Conservation (phyloP, 2,797 vertebrate species). For the Halcyon chelicuti region DNA sequence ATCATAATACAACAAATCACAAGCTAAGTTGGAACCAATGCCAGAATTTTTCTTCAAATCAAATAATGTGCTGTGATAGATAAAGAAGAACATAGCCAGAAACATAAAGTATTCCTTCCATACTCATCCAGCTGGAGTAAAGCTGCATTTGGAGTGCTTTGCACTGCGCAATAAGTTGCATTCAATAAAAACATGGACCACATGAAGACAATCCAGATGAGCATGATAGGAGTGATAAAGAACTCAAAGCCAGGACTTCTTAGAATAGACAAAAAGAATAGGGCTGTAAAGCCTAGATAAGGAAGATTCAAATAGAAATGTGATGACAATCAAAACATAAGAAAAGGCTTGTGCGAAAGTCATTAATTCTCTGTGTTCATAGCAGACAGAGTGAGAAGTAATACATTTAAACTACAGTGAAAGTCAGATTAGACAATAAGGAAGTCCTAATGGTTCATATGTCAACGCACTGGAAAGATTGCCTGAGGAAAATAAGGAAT, state of each 20-base stretch:
- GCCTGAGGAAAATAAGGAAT: background rate
- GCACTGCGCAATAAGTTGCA: background rate
- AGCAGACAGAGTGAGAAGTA: background rate
- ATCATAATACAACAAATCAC: background rate
- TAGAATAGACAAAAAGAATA: background rate
- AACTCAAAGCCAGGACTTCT: background rate
- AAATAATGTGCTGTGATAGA: background rate
- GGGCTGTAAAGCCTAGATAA: background rate
- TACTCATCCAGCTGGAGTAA: background rate
- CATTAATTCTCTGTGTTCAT: background rate
- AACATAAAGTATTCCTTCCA: background rate
- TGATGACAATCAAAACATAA: background rate
- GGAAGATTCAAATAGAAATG: background rate
- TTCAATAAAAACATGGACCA: background rate
- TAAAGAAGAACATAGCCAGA: background rate
- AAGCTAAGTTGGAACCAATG: background rate
- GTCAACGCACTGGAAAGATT: background rate
- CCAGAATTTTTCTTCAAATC: background rate
- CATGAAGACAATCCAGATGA: background rate
- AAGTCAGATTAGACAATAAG: background rate
- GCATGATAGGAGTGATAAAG: background rate
- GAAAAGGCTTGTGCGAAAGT: background rate
- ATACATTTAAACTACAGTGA: background rate
- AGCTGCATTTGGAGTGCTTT: background rate
- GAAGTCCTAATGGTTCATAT: background rate